A percentile compares a stretch with the other conserved stretches of the same genome.
Evolutionary conservation across 2,888 invertebrate species (phyloP).

Genomic region (Caenorhabditis sulstoni): DNA sequence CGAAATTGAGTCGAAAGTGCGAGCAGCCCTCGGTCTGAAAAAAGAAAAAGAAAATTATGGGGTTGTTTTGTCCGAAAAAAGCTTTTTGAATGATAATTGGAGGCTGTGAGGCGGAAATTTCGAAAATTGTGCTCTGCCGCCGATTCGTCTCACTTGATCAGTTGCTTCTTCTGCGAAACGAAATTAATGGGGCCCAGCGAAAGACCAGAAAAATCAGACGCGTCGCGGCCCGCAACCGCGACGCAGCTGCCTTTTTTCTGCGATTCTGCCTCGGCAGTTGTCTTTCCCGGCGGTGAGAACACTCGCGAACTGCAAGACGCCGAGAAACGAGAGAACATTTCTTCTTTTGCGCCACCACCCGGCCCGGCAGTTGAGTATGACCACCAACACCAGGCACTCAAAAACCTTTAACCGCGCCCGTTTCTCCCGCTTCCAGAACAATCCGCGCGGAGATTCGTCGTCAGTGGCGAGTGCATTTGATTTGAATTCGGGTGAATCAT

Average conservation of each 20-base stretch:
- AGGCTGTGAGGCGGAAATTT: too few species aligned
- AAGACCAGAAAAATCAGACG: slow-evolving; percentile 18
- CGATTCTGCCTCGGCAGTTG: not conserved
- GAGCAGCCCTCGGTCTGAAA: too few species aligned
- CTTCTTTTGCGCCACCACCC: slow-evolving; percentile 18
- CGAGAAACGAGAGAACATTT: slow-evolving; percentile 30
- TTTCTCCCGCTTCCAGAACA: not conserved
- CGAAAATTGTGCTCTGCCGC: too few species aligned
- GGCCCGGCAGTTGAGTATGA: slow-evolving; percentile 34
- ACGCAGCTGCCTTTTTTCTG: slow-evolving; percentile 29
- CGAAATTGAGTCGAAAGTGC: too few species aligned
- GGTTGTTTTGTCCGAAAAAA: too few species aligned
- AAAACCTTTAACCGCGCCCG: not conserved
- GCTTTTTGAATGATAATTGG: too few species aligned
- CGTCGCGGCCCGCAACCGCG: slow-evolving; percentile 44
- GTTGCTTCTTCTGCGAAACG: not conserved
- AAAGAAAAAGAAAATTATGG: too few species aligned
- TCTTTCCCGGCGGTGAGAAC: slow-evolving; percentile 12
- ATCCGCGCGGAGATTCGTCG: not conserved
- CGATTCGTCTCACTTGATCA: too few species aligned
- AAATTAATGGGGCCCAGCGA: not conserved
- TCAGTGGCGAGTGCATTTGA: too few species aligned
- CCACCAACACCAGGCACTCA: slow-evolving; percentile 26
- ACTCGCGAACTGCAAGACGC: slow-evolving; percentile 23
- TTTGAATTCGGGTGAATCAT: not conserved